A percentile compares a stretch with the other conserved stretches of the same genome.
Evolutionary conservation across 2,888 invertebrate genomes (phyloP).

Genomic region (Chydorus sphaericus): DNA sequence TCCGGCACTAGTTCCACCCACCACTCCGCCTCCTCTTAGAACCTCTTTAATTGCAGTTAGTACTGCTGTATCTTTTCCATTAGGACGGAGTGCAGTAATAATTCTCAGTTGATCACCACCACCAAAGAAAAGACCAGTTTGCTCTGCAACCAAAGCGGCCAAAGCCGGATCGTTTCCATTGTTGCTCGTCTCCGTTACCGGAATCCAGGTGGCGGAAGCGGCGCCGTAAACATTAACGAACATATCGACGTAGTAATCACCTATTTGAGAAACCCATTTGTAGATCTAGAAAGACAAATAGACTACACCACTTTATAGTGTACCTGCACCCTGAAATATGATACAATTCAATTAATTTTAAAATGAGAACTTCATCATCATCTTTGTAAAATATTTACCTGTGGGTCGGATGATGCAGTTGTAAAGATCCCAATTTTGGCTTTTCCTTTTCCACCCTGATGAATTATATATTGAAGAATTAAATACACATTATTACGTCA

Average conservation of each 20-base stretch:
- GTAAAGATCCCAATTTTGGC: constrained; percentile 15
- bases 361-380: too few relatives aligned
- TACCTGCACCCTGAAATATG: too few relatives aligned
- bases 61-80: constrained; percentile 6
- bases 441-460: constrained; percentile 15
- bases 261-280: background rate
- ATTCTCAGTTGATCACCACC: constrained; percentile 16
- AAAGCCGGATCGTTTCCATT: constrained; percentile 14
- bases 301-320: too few relatives aligned
- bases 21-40: constrained; percentile 10
- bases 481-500: background rate
- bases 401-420: constrained; percentile 14
- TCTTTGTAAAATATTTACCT: too few relatives aligned
- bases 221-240: constrained; percentile 14
- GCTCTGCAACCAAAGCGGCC: constrained; percentile 9
- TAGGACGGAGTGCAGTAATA: constrained; percentile 7
- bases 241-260: constrained; percentile 12
- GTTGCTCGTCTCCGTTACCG: constrained; percentile 15
- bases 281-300: too few relatives aligned
- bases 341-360: too few relatives aligned
- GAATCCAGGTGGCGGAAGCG: constrained; percentile 14
- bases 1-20: constrained; percentile 16
- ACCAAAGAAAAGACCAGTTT: constrained; percentile 16
- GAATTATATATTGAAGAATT: background rate
- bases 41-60: constrained; percentile 10